Percentiles rank a stretch among this genome's conserved stretches.
Conservation (phyloP, 35 echinoderm and acorn worm species). For the Heliocidaris tuberculata region DNA sequence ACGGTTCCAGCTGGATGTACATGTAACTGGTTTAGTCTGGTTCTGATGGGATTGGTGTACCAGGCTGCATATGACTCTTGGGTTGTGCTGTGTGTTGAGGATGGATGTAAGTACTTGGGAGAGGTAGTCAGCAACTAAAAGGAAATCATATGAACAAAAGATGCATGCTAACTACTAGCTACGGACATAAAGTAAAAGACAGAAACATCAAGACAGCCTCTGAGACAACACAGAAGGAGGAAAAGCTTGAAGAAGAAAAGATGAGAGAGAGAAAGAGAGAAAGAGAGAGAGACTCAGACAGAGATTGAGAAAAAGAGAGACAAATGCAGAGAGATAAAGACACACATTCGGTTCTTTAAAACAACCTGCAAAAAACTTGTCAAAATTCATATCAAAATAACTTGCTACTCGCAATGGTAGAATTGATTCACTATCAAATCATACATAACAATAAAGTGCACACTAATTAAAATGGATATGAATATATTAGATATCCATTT, state of each 20-base stretch:
- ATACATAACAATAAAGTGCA: too few species aligned
- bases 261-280: background rate
- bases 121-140: constrained; percentile 14
- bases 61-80: background rate
- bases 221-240: too few species aligned
- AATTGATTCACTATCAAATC: background rate
- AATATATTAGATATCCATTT: too few species aligned
- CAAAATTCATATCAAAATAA: too few species aligned
- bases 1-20: background rate
- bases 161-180: background rate
- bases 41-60: background rate
- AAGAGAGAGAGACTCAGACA: background rate
- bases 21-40: background rate
- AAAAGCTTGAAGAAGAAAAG: too few species aligned
- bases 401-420: too few species aligned
- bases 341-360: too few species aligned
- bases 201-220: too few species aligned
- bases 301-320: too few species aligned
- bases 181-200: background rate
- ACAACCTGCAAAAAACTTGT: too few species aligned
- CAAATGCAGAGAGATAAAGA: too few species aligned
- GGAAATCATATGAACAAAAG: background rate
- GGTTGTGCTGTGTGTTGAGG: constrained; percentile 34
- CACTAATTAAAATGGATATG: too few species aligned
- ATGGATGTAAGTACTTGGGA: background rate